Conservation (phyloP, 2,888 invertebrate species). For the Polyommatus iphigenia region DNA sequence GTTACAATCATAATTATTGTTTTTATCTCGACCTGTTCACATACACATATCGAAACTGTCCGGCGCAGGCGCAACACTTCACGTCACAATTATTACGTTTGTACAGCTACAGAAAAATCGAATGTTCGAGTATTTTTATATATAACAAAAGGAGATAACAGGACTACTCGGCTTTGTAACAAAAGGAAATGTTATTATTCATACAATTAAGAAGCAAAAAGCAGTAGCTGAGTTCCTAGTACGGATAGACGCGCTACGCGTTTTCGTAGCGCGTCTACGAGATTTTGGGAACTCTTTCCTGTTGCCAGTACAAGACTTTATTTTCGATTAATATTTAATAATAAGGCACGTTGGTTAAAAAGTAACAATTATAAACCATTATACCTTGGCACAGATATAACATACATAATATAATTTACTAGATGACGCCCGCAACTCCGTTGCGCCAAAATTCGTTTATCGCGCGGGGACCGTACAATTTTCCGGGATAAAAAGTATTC, state of each 20-base stretch:
- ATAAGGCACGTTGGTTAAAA: too few species aligned
- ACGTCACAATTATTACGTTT: background rate
- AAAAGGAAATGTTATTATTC: background rate
- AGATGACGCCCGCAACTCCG: too few species aligned
- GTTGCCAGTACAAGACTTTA: background rate
- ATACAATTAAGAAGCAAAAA: background rate
- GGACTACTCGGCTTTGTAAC: too few species aligned
- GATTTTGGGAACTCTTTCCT: background rate
- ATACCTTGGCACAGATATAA: too few species aligned
- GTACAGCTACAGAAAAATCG: background rate
- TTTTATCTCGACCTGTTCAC: slow-evolving; percentile 24
- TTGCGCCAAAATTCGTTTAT: too few species aligned
- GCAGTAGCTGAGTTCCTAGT: background rate
- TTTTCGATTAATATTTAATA: too few species aligned
- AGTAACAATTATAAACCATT: too few species aligned
- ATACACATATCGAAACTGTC: slow-evolving; percentile 25
- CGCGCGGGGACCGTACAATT: too few species aligned
- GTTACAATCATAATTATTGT: slow-evolving; percentile 18
- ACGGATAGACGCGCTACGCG: background rate
- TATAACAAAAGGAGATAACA: too few species aligned
- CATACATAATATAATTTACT: too few species aligned
- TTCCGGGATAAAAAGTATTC: too few species aligned
- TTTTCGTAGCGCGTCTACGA: background rate
- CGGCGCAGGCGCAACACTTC: background rate
- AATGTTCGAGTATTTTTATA: background rate